phyloP scores from a whole-genome alignment of 2,797 vertebrate genomes.

The Acrossocheilus fasciatus region DNA sequence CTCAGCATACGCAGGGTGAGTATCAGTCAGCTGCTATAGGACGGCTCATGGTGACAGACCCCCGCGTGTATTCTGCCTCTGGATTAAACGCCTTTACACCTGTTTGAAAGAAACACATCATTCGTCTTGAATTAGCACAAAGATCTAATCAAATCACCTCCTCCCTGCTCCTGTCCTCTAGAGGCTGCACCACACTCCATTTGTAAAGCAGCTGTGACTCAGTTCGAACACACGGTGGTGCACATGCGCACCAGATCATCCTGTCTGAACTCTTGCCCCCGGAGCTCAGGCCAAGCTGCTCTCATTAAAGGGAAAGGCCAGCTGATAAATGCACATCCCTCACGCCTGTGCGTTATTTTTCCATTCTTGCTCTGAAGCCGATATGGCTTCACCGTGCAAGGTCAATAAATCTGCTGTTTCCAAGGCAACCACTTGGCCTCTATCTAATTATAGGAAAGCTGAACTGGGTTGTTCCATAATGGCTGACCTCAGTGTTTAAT shows the following conservation, averaged over 20 bases:
- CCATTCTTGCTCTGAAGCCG: conserved; percentile 13
- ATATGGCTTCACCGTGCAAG: conserved; percentile 33
- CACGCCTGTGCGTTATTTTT: conserved; percentile 8
- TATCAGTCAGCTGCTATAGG: conserved; percentile 66
- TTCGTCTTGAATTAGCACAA: neutral
- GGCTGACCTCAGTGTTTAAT: conserved; percentile 27
- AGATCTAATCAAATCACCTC: neutral
- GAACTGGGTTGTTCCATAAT: conserved; percentile 46
- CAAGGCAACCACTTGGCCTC: conserved; percentile 23
- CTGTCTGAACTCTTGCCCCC: neutral
- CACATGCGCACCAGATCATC: conserved; percentile 15
- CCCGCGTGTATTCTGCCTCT: neutral
- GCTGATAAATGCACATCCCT: conserved; percentile 30
- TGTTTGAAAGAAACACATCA: conserved; percentile 1
- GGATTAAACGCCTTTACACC: neutral
- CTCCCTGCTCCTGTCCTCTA: neutral
- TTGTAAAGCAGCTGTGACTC: conserved; percentile 23
- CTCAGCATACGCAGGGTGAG: conserved; percentile 69
- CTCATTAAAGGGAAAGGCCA: conserved; percentile 16
- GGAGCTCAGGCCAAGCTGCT: neutral
- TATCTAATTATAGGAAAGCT: conserved; percentile 42
- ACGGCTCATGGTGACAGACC: conserved; percentile 32
- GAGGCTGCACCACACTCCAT: neutral
- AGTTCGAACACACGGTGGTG: conserved; percentile 31
- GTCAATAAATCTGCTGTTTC: conserved; percentile 32